These are phyloP conservation scores for Mustela lutreola DNA, from an alignment of 2,113 vertebrate genomes.

Conservation along the genomic window DNA sequence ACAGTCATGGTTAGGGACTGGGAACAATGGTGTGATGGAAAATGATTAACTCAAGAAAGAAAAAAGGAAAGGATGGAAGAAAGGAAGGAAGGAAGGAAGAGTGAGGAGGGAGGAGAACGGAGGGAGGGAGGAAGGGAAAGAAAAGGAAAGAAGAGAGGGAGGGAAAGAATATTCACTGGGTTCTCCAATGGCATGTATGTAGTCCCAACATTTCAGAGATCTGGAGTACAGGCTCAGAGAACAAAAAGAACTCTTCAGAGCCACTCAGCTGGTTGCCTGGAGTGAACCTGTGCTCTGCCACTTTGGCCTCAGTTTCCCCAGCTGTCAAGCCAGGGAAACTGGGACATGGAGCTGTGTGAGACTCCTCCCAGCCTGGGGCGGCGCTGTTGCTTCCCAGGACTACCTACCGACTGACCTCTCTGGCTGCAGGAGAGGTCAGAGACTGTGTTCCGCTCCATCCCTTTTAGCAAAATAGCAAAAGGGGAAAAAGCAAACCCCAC, in stretches of 20 bases:
- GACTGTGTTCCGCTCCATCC: background rate
- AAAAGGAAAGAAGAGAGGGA: background rate
- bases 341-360: rapidly evolving
- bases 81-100: rapidly evolving
- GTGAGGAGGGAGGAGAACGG: too few relatives aligned
- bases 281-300: background rate
- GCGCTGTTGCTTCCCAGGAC: rapidly evolving
- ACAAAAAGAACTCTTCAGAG: background rate
- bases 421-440: too few relatives aligned
- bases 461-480: background rate
- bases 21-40: background rate
- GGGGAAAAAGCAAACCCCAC: background rate
- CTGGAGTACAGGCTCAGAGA: background rate
- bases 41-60: background rate
- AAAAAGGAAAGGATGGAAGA: rapidly evolving
- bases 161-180: background rate
- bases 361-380: rapidly evolving
- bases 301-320: background rate
- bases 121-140: background rate
- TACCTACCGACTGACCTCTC: background rate
- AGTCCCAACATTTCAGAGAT: background rate
- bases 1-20: background rate
- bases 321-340: background rate
- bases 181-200: background rate
- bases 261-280: background rate